Conservation (phyloP, 2,888 invertebrate genomes). For the Harpalus rufipes region DNA sequence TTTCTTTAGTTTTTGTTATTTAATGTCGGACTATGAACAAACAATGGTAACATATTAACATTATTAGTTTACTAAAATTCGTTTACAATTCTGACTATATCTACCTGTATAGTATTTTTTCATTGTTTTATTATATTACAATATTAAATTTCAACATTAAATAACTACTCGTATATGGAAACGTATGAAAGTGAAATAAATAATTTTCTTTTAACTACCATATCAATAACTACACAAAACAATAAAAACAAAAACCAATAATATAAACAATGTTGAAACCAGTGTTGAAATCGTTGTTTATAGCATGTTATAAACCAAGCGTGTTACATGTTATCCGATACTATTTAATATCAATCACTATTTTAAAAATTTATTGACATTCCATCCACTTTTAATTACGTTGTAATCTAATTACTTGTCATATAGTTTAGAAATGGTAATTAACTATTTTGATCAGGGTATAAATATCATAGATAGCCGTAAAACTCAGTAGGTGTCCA, state of each 20-base stretch:
- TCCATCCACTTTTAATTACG: constrained; percentile 51
- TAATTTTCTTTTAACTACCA: not conserved
- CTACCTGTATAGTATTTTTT: too few species aligned
- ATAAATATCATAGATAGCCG: constrained; percentile 18
- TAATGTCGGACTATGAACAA: too few species aligned
- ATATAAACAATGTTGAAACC: constrained; percentile 27
- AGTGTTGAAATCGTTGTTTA: constrained; percentile 23
- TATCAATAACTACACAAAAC: constrained; percentile 26
- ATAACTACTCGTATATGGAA: not conserved
- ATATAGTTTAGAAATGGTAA: constrained; percentile 48
- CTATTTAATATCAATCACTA: constrained; percentile 46
- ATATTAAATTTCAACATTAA: not conserved
- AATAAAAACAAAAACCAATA: constrained; percentile 45
- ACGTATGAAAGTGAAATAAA: not conserved
- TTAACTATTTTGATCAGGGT: constrained; percentile 48
- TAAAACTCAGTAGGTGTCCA: constrained; percentile 25
- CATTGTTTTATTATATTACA: not conserved
- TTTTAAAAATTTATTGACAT: constrained; percentile 57
- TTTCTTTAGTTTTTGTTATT: too few species aligned
- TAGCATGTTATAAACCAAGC: not conserved
- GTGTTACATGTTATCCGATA: constrained; percentile 24
- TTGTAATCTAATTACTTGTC: constrained; percentile 60
- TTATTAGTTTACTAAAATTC: too few species aligned
- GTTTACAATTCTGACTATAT: too few species aligned
- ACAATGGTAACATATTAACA: too few species aligned